Evolutionary conservation across 2,888 invertebrate genomes (phyloP).

Genomic region (Agrotis ipsilon): DNA sequence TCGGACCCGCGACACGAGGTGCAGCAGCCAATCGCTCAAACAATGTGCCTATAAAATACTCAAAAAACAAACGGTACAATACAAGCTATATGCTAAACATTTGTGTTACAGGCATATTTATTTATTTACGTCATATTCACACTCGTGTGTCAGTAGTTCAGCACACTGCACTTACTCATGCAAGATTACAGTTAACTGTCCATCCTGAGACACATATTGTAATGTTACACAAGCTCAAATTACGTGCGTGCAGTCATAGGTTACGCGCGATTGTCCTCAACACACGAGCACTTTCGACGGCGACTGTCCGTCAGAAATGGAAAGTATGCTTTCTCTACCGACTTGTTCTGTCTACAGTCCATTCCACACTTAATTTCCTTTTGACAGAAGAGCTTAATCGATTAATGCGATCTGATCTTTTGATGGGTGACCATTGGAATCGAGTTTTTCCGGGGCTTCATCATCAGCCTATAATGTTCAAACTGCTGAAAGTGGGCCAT

Average conservation of each 20-base stretch:
- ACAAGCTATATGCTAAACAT: neutral
- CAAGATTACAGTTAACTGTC: neutral
- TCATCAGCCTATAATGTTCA: no score
- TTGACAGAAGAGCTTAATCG: no score
- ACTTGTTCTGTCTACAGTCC: conserved; percentile 18
- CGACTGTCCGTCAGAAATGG: conserved; percentile 53
- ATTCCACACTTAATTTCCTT: neutral
- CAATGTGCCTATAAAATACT: no score
- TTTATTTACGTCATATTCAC: neutral
- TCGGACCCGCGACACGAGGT: no score
- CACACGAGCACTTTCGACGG: conserved; percentile 50
- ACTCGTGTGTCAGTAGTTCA: neutral
- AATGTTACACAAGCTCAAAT: conserved; percentile 49
- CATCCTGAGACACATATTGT: conserved; percentile 27
- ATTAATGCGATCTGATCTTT: no score
- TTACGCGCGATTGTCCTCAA: conserved; percentile 37
- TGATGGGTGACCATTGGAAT: no score
- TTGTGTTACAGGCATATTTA: neutral
- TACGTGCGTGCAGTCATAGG: conserved; percentile 48
- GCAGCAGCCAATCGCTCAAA: no score
- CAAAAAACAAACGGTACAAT: no score
- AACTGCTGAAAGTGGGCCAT: no score
- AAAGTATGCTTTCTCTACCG: conserved; percentile 65
- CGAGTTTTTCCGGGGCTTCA: no score
- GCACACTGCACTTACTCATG: neutral